A percentile compares a stretch with the other conserved stretches of the same genome.
Evolutionary conservation across 2,888 invertebrate genomes (phyloP).

Genomic region (Hetaerina titia): DNA sequence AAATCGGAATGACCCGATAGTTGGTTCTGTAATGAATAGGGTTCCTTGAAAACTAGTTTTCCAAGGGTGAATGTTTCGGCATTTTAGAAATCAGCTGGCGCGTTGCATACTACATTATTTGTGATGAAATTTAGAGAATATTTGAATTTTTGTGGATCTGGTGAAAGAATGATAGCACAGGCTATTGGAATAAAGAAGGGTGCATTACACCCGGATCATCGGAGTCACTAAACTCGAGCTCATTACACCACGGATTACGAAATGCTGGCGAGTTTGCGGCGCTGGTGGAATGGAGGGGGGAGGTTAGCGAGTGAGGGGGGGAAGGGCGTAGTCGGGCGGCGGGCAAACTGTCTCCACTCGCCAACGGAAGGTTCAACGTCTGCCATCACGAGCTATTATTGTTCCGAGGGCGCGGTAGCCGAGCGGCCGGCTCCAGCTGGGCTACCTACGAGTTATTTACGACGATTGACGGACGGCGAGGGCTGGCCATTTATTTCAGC

Average conservation of each 20-base stretch:
- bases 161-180: background rate
- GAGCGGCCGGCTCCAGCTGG: background rate
- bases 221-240: constrained; percentile 62
- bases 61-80: too few relatives aligned
- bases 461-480: background rate
- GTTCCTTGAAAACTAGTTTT: too few relatives aligned
- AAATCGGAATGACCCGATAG: too few relatives aligned
- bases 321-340: background rate
- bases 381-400: constrained; percentile 65
- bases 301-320: background rate
- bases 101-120: too few relatives aligned
- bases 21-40: too few relatives aligned
- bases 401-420: background rate
- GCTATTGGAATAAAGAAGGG: constrained; percentile 6
- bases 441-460: background rate
- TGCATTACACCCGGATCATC: constrained; percentile 55
- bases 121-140: too few relatives aligned
- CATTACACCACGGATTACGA: constrained; percentile 65
- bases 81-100: too few relatives aligned
- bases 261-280: background rate
- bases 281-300: background rate
- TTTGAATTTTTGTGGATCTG: too few relatives aligned
- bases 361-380: constrained; percentile 20
- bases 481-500: background rate
- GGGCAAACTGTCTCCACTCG: background rate